Evolutionary conservation across 2,888 invertebrate genomes (phyloP).

Genomic region (Octonoba sinensis): DNA sequence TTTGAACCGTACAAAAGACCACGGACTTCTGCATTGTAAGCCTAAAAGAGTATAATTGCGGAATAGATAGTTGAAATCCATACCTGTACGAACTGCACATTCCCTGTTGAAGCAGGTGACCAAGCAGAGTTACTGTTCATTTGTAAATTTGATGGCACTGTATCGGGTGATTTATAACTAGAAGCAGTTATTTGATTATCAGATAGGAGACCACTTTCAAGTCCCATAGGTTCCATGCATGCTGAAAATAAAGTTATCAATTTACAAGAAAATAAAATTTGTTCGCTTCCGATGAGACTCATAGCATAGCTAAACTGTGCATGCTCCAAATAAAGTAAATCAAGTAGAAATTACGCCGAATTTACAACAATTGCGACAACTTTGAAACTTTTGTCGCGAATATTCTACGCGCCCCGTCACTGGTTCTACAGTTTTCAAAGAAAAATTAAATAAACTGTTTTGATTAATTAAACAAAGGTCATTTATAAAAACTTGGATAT

Average conservation of each 20-base stretch:
- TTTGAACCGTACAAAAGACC: too few relatives aligned
- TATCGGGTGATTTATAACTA: conserved; percentile 71
- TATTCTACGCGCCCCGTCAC: too few relatives aligned
- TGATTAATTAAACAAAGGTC: too few relatives aligned
- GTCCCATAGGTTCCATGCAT: conserved; percentile 78
- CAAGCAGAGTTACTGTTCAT: conserved; percentile 42
- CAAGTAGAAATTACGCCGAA: neutral
- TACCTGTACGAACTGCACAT: conserved; percentile 36
- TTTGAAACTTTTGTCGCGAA: too few relatives aligned
- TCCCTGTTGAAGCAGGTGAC: conserved; percentile 16
- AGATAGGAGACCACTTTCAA: conserved; percentile 77
- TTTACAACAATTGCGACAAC: too few relatives aligned
- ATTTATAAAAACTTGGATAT: too few relatives aligned
- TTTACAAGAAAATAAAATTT: neutral
- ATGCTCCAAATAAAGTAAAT: neutral
- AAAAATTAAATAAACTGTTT: too few relatives aligned
- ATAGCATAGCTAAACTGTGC: neutral
- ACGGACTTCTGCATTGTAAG: too few relatives aligned
- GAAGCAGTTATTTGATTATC: conserved; percentile 80
- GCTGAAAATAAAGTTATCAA: conserved; percentile 1
- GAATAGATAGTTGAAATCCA: too few relatives aligned
- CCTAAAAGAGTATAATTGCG: too few relatives aligned
- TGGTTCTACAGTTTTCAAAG: too few relatives aligned
- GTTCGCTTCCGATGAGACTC: neutral
- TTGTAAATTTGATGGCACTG: conserved; percentile 6